Percentiles rank a stretch among this genome's conserved stretches.
Evolutionary conservation across 2,888 invertebrate species (phyloP).

Genomic region (Panzeria rudis): DNA sequence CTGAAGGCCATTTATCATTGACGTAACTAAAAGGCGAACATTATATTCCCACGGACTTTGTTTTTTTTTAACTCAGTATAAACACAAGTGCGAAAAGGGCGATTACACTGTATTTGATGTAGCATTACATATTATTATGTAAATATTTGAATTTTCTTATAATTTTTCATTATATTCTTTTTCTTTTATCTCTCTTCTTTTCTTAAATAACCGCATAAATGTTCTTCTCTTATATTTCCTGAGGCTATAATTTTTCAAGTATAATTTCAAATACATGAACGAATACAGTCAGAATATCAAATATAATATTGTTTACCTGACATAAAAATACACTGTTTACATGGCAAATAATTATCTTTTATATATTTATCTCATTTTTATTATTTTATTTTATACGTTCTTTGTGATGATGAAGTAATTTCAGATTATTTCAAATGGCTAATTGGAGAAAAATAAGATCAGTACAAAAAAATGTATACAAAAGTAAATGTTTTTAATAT

Average conservation of each 20-base stretch:
- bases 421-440: constrained; percentile 10
- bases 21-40: too few species aligned
- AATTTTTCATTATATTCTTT: not conserved
- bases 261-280: constrained; percentile 36
- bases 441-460: not conserved
- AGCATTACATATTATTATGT: too few species aligned
- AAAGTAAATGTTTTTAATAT: too few species aligned
- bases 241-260: constrained; percentile 42
- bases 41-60: too few species aligned
- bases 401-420: constrained; percentile 6
- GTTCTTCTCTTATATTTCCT: too few species aligned
- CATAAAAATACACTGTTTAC: constrained; percentile 32
- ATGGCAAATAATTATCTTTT: constrained; percentile 33
- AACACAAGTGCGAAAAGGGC: too few species aligned
- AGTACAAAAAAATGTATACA: not conserved
- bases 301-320: constrained; percentile 17
- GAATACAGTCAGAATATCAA: not conserved
- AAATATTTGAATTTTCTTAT: too few species aligned
- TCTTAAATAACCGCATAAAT: not conserved
- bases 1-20: too few species aligned
- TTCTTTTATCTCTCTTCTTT: too few species aligned
- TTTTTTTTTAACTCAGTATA: too few species aligned
- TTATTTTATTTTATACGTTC: not conserved
- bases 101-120: too few species aligned
- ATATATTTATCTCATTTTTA: not conserved